Conservation (phyloP, 1,140 invertebrate genomes). For the Physella acuta region DNA sequence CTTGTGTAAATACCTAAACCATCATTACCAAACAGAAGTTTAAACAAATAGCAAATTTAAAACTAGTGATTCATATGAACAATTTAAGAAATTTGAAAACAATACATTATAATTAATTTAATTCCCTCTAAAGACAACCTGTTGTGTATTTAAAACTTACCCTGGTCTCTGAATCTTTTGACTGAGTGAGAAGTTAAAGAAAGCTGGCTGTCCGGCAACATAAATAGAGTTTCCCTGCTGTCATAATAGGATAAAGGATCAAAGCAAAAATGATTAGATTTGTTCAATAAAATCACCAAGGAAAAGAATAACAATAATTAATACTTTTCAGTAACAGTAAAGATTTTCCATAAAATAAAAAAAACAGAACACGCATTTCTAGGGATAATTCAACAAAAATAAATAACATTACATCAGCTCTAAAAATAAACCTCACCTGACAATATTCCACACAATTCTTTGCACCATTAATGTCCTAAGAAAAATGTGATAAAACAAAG, state of each 20-base stretch:
- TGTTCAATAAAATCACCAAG: too few relatives aligned
- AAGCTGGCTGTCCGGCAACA: conserved; percentile 57
- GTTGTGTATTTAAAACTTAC: too few relatives aligned
- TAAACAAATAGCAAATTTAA: not conserved
- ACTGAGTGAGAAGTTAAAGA: conserved; percentile 63
- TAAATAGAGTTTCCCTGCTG: conserved; percentile 55
- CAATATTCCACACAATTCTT: conserved; percentile 54
- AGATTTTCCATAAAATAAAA: conserved; percentile 1
- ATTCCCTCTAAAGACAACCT: too few relatives aligned
- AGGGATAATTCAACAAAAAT: not conserved
- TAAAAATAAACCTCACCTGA: too few relatives aligned
- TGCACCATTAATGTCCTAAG: conserved; percentile 51
- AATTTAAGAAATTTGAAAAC: not conserved
- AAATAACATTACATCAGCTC: too few relatives aligned
- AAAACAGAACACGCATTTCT: not conserved
- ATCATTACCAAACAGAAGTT: not conserved
- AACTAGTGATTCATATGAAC: not conserved
- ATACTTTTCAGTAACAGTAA: not conserved
- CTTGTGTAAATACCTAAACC: not conserved
- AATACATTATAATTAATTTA: not conserved
- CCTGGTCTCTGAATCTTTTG: conserved; percentile 60
- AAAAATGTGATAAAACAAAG: conserved; percentile 21
- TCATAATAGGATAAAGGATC: too few relatives aligned
- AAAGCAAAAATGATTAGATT: too few relatives aligned
- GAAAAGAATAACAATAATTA: not conserved